These are phyloP conservation scores for Raphicerus campestris DNA, from an alignment of 2,113 vertebrate species.

Conservation along the genomic window DNA sequence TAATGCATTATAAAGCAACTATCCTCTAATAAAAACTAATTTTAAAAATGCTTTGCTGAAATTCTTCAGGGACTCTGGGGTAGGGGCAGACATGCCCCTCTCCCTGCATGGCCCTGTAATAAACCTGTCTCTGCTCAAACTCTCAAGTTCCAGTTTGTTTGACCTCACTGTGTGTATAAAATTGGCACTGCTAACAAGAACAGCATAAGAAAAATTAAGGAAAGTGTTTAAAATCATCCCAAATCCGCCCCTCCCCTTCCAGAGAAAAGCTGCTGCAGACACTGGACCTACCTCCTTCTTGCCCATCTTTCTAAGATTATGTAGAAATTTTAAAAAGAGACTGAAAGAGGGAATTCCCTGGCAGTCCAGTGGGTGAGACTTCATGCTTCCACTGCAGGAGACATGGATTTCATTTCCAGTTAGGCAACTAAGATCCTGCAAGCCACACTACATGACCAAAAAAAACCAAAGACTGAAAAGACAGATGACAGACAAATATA, in stretches of 20 bases:
- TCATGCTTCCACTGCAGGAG: not conserved
- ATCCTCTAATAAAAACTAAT: not conserved
- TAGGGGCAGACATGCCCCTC: not conserved
- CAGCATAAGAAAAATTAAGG: not conserved
- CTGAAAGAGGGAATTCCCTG: not conserved
- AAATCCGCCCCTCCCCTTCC: not conserved
- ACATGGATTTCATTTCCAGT: not conserved
- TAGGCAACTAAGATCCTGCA: not conserved
- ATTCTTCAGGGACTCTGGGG: not conserved
- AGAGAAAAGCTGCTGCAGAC: not conserved
- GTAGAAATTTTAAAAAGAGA: not conserved
- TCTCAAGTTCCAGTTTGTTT: not conserved
- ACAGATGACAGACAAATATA: not conserved
- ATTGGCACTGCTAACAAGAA: not conserved
- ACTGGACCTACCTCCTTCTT: not conserved
- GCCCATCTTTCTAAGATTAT: not conserved
- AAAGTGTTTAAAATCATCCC: not conserved
- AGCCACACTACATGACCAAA: not conserved
- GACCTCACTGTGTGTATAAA: not conserved
- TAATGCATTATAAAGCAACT: not conserved
- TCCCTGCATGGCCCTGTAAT: not conserved
- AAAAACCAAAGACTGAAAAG: not conserved
- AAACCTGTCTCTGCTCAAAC: not conserved
- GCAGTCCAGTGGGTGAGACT: not conserved
- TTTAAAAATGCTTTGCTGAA: not conserved